Percentiles rank a stretch among this genome's conserved stretches.
phyloP scores from a whole-genome alignment of 2,797 vertebrate genomes.

The Malurus splendens region DNA sequence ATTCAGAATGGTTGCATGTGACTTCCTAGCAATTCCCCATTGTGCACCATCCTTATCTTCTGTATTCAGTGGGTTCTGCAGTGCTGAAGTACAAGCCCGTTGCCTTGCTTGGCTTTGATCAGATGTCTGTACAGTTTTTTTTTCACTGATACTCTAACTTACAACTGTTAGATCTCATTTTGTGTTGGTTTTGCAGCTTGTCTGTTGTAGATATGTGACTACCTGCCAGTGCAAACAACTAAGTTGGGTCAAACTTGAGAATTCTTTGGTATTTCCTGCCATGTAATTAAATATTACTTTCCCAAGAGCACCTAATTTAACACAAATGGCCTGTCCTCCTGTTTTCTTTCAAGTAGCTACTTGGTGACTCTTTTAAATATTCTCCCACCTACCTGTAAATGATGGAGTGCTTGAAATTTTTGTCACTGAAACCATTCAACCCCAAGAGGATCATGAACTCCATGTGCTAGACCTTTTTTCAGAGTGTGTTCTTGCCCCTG shows the following conservation, averaged over 20 bases:
- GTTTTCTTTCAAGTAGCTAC: conserved; percentile 6
- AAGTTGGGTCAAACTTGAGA: conserved; percentile 27
- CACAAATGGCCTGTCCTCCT: conserved; percentile 16
- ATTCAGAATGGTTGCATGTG: conserved; percentile 40
- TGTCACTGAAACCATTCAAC: not conserved
- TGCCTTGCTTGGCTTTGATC: conserved; percentile 41
- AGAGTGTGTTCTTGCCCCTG: not conserved
- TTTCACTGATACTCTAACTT: not conserved
- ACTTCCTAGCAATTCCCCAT: conserved; percentile 21
- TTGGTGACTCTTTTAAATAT: conserved; percentile 6
- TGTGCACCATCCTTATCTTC: conserved; percentile 39
- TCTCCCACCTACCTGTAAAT: not conserved
- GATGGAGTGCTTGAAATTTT: not conserved
- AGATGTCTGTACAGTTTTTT: conserved; percentile 2
- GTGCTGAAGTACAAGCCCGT: not conserved
- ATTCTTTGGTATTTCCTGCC: conserved; percentile 16
- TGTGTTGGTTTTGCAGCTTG: conserved; percentile 43
- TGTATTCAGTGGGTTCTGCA: conserved; percentile 7
- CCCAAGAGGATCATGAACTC: not conserved
- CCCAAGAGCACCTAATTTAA: conserved; percentile 2
- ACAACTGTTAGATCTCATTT: conserved; percentile 2
- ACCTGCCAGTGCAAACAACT: not conserved
- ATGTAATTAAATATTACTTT: conserved; percentile 12
- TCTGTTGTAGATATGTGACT: conserved; percentile 18
- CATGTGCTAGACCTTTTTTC: not conserved